Evolutionary conservation across 2,797 vertebrate genomes (phyloP).

Genomic region (Etheostoma nigrum): DNA sequence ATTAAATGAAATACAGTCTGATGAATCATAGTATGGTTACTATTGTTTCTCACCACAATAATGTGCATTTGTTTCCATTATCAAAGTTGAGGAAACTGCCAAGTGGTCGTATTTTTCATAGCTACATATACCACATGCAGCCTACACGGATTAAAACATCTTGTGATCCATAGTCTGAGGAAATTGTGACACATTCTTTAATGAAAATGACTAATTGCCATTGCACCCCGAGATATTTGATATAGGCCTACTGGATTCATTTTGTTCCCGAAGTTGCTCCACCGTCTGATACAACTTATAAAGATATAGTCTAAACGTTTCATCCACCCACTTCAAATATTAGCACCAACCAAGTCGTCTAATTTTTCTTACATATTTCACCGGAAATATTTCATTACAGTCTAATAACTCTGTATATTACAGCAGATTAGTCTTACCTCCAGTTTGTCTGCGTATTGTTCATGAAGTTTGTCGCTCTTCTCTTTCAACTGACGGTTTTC

Average conservation of each 20-base stretch:
- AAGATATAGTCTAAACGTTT: not conserved
- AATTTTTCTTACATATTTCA: not conserved
- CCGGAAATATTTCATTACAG: too few relatives aligned
- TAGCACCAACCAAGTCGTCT: too few relatives aligned
- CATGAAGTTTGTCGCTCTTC: conserved; percentile 75
- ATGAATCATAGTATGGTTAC: not conserved
- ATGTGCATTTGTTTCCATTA: not conserved
- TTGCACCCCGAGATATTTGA: not conserved
- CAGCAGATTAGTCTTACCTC: conserved; percentile 77
- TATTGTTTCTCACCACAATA: not conserved
- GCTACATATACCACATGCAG: not conserved
- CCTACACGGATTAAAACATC: not conserved
- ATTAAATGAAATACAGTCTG: not conserved
- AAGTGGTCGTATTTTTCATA: not conserved
- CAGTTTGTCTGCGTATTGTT: conserved; percentile 79
- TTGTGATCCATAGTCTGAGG: not conserved
- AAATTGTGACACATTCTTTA: too few relatives aligned
- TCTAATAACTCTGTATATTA: not conserved
- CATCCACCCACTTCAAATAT: not conserved
- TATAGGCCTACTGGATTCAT: not conserved
- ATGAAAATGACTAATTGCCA: not conserved
- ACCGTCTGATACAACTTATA: not conserved
- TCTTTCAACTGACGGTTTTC: conserved; percentile 86
- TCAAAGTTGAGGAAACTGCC: not conserved
- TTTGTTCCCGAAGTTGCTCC: not conserved